Conservation (phyloP, 2,797 vertebrate genomes). For the Oreortyx pictus region DNA sequence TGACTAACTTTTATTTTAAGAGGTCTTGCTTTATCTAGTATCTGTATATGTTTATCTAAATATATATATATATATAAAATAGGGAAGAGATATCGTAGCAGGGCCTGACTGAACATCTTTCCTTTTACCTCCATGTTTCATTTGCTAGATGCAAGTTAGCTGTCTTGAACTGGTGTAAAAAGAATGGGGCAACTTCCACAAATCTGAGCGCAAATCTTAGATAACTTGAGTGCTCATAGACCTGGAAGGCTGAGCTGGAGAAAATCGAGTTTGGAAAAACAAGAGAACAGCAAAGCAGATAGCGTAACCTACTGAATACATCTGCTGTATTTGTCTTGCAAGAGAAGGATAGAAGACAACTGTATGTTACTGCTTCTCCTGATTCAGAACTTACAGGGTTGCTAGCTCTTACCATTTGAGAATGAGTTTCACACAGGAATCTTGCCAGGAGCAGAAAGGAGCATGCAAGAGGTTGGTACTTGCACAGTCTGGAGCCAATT, state of each 20-base stretch:
- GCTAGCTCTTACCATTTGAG: not conserved
- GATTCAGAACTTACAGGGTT: not conserved
- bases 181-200: not conserved
- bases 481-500: not conserved
- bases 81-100: not conserved
- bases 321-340: not conserved
- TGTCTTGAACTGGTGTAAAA: not conserved
- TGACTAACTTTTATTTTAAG: not conserved
- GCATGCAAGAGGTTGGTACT: accelerated
- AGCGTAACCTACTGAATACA: not conserved
- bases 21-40: not conserved
- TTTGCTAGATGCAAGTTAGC: not conserved
- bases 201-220: not conserved
- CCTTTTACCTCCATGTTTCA: not conserved
- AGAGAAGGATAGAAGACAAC: not conserved
- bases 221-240: not conserved
- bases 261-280: not conserved
- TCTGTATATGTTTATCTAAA: not conserved
- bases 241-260: not conserved
- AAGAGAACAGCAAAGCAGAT: not conserved
- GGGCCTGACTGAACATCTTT: not conserved
- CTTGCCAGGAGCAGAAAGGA: not conserved
- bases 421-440: not conserved
- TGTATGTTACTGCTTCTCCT: not conserved
- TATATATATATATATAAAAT: not conserved